phyloP scores from a whole-genome alignment of 2,888 invertebrate species.

The Labia minor region DNA sequence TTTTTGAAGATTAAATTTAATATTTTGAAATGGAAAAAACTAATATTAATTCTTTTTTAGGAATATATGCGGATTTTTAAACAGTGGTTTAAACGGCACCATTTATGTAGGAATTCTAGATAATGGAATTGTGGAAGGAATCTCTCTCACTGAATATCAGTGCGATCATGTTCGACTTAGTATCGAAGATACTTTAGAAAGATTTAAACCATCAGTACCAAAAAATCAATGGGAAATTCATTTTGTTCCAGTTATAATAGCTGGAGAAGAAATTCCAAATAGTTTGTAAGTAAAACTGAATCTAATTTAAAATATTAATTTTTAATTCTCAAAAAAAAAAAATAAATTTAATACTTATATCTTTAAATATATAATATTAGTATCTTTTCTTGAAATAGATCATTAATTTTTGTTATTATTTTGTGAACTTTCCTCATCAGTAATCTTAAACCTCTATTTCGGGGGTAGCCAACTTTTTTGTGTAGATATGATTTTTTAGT shows the following conservation, averaged over 20 bases:
- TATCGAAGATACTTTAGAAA: constrained; percentile 25
- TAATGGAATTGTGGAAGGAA: constrained; percentile 32
- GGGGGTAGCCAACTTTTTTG: too few relatives aligned
- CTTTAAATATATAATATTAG: not conserved
- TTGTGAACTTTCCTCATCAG: too few relatives aligned
- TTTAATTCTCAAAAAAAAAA: too few relatives aligned
- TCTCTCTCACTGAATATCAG: constrained; percentile 34
- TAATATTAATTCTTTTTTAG: constrained; percentile 30
- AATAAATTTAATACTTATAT: too few relatives aligned
- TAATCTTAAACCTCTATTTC: too few relatives aligned
- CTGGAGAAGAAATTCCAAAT: constrained; percentile 16
- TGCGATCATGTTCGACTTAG: constrained; percentile 27
- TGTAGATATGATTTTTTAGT: too few relatives aligned
- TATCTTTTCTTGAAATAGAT: too few relatives aligned
- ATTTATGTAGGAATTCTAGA: constrained; percentile 36
- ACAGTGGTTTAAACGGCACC: constrained; percentile 35
- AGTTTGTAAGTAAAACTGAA: not conserved
- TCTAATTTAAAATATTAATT: not conserved
- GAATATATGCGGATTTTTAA: constrained; percentile 35
- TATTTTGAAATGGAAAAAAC: not conserved
- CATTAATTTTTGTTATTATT: too few relatives aligned
- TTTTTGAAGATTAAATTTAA: too few relatives aligned
- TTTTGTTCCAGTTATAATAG: constrained; percentile 27
- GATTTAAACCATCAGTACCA: constrained; percentile 27
- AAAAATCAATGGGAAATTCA: constrained; percentile 22